Evolutionary conservation across 2,113 vertebrate species (phyloP), one percentile per base, ranked within the genome.

Genomic region (Callospermophilus lateralis): DNA sequence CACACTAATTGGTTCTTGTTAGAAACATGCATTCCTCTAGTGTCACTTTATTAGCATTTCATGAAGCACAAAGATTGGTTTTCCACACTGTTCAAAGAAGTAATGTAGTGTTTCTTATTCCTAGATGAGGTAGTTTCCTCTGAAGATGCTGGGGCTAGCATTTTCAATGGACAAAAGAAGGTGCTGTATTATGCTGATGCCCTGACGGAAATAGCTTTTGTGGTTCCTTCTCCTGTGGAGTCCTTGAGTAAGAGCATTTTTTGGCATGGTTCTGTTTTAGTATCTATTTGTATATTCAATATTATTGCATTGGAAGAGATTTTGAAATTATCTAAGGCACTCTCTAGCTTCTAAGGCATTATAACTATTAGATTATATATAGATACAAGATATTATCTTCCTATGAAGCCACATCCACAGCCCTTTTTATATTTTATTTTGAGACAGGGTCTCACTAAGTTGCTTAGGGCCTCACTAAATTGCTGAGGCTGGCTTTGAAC

Each of bases 151-250:
- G 99, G 99, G 78, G 99, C 99, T n/a, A 99, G 99, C 39, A 98
- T 99, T 98, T 99, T 99, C 98, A 99, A 99, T 0, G 99, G 99
- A 58, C 99, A 99, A 98, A 99, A 99, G 99, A 99, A 99, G 88
- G 99, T 99, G 97, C 98, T 99, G 77, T 99, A 99, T 98, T 99
- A 99, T 3, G 99, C 99, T 0, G 99, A 99, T 97, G 99, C 99
- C 89, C 98, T 99, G 97, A 99, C 99, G 3, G 99, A 99, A 98
- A 99, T 99, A 6, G 99, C 99, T 95, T 99, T 99, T 89, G 99
- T 99, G 85, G 99, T 99, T 97, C 99, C 99, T 2, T 99, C 99
- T n/a, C 97, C 99, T 15, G 98, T 98, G 95, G 99, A 99, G 96
- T 99, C 99, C 79, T 98, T 99, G 63, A 99, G 99, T 99, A 98